These are phyloP conservation scores for Malaclemys terrapin DNA, from an alignment of 2,113 vertebrate species.

Conservation along the genomic window DNA sequence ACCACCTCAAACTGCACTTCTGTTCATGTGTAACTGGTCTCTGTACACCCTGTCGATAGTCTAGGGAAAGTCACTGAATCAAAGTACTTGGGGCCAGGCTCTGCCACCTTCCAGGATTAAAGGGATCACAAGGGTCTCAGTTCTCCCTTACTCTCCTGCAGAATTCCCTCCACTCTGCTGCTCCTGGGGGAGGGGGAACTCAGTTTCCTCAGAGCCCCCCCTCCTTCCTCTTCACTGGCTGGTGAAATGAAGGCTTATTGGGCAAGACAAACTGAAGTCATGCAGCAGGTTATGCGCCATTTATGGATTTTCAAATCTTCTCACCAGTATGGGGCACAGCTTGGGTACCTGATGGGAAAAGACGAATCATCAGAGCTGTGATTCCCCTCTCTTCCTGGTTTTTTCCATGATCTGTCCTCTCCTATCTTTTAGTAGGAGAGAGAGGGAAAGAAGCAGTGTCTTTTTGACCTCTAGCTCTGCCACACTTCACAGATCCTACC, in stretches of 20 bases:
- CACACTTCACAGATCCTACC: fast-evolving
- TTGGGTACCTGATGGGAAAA: not conserved
- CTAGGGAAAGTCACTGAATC: fast-evolving
- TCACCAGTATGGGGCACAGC: not conserved
- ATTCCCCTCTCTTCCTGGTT: not conserved
- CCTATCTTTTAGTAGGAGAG: fast-evolving
- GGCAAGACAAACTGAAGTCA: not conserved
- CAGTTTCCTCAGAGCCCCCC: fast-evolving
- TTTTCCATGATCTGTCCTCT: not conserved
- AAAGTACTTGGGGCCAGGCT: fast-evolving
- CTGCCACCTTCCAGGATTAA: not conserved
- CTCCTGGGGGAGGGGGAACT: fast-evolving
- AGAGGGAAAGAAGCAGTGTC: not conserved
- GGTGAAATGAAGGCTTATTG: not conserved
- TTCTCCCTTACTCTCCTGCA: not conserved
- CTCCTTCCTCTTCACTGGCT: not conserved
- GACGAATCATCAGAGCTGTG: not conserved
- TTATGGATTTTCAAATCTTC: not conserved
- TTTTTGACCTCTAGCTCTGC: not conserved
- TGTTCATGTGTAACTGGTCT: not conserved
- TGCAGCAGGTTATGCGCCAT: fast-evolving
- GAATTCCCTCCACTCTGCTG: fast-evolving
- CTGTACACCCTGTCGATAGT: not conserved
- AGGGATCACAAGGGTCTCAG: not conserved
- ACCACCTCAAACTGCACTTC: not conserved